phyloP scores from a whole-genome alignment of 2,888 invertebrate genomes.

The Neoitamus cyanurus region DNA sequence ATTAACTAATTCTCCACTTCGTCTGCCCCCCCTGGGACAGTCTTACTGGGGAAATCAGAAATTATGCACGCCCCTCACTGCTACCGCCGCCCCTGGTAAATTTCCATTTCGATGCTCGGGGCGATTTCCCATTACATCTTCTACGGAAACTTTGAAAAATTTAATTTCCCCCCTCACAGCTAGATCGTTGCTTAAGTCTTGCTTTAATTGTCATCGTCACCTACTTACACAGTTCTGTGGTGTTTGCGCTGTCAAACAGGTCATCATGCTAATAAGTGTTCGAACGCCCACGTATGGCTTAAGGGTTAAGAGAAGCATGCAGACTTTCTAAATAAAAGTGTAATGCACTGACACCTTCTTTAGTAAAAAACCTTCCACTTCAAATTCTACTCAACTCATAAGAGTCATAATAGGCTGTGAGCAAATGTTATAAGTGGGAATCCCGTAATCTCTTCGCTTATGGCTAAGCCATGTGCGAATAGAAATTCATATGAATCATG shows the following conservation, averaged over 20 bases:
- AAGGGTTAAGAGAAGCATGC: too few relatives aligned
- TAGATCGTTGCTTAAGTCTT: neutral
- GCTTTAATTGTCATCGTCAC: neutral
- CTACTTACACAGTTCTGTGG: neutral
- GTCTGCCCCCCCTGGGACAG: neutral
- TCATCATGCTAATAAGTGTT: too few relatives aligned
- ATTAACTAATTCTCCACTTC: neutral
- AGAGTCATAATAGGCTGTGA: too few relatives aligned
- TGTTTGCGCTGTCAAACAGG: neutral
- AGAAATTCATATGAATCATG: too few relatives aligned
- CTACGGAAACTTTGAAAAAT: neutral
- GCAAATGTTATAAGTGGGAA: too few relatives aligned
- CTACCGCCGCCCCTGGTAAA: neutral
- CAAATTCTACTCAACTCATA: too few relatives aligned
- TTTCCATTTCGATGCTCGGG: neutral
- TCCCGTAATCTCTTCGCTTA: too few relatives aligned
- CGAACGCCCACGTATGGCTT: too few relatives aligned
- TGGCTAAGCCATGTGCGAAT: too few relatives aligned
- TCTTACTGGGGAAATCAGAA: neutral
- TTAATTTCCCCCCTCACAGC: neutral
- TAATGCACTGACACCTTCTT: too few relatives aligned
- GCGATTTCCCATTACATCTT: neutral
- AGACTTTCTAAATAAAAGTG: too few relatives aligned
- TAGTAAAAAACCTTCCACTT: too few relatives aligned
- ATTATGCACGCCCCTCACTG: neutral